Evolutionary conservation across 2,888 invertebrate species (phyloP), one percentile per base, ranked within the genome.

Genomic region (Macaria liturata): DNA sequence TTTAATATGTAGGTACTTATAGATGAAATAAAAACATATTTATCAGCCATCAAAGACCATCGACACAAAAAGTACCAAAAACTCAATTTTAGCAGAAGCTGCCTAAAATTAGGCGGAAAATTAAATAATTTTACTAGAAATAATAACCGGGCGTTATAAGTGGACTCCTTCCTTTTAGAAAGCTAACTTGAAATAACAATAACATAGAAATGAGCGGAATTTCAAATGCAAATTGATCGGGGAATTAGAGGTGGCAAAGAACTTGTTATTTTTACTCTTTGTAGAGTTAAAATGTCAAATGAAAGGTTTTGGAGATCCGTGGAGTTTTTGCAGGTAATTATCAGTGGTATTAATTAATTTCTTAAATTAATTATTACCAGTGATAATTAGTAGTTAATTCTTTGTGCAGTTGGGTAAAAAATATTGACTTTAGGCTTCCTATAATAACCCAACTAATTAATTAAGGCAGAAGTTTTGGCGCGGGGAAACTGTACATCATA

Each of bases 151-250:
- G 4, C 20, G 9, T 49, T 9, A 46, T 8, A 42, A 31, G 51
- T 39, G 30, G 45, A n/a, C 20, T 44, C 9, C 42, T 42, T 42
- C n/a, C 42, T 42, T 42, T 42, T 42, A 42, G 8, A 42, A 42
- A 9, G 8, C 42, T 42, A 42, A n/a, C 9, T 65, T 65, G 64
- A 64, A 63, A 58, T 39, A 68, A 65, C 66, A 69, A 65, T 69
- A 69, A 64, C 56, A 62, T 46, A 62, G 63, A 61, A 64, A 63
- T 51, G 57, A 67, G 54, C 51, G 45, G 45, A 69, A 68, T 67
- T 69, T 63, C 61, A 54, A 20, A 69, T 67, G 55, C 47, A 61
- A 67, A 66, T 69, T 64, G 64, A 65, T 67, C 49, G 51, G 61
- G 61, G 65, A 67, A 64, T 68, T 58, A 50, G 43, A 43, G 43